Evolutionary conservation across 2,888 invertebrate genomes (phyloP).

Genomic region (Strigamia maritima): DNA sequence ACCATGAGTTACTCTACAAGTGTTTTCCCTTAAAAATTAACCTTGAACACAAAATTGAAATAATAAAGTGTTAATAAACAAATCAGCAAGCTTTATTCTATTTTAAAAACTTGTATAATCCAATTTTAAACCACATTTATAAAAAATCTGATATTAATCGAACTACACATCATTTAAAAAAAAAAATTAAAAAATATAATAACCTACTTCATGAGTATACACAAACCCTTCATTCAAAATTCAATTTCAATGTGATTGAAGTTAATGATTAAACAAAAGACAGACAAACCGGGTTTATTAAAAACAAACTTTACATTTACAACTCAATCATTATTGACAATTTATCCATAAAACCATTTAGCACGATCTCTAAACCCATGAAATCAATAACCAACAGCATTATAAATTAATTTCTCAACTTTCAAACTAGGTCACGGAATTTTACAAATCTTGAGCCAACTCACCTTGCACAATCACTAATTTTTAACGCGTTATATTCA

Average conservation of each 20-base stretch:
- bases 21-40: too few species aligned
- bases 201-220: background rate
- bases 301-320: background rate
- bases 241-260: background rate
- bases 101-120: too few species aligned
- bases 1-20: too few species aligned
- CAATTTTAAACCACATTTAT: too few species aligned
- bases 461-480: background rate
- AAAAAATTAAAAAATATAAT: background rate
- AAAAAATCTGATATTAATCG: background rate
- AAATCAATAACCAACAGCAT: background rate
- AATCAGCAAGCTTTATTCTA: too few species aligned
- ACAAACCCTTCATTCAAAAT: background rate
- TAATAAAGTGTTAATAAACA: too few species aligned
- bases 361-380: background rate
- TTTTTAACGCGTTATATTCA: too few species aligned
- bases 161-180: background rate
- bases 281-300: too few species aligned
- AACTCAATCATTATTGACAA: too few species aligned
- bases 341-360: too few species aligned
- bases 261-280: background rate
- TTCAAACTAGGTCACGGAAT: background rate
- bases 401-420: slow-evolving; percentile 24
- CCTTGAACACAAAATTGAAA: too few species aligned
- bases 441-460: background rate